Evolutionary conservation across 2,113 vertebrate genomes (phyloP), one percentile per base, ranked within the genome.

Genomic region (Scytalopus superciliaris): DNA sequence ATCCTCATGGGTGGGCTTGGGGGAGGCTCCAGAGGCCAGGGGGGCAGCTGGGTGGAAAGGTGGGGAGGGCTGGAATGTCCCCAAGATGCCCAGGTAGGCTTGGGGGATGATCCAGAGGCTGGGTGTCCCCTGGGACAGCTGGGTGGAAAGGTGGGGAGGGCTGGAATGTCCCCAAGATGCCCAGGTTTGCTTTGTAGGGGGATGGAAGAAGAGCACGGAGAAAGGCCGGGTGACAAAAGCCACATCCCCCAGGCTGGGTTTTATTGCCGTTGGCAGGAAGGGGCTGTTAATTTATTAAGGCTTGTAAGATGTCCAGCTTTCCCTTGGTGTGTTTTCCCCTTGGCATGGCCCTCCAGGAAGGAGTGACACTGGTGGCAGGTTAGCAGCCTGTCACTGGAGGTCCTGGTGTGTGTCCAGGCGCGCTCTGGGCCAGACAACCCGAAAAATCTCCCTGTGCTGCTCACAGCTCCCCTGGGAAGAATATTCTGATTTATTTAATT

Each of bases 311-410:
- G 21, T 33, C 73, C 19, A 70, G 45, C 10, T 70, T 44, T 73
- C 66, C 27, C 21, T 52, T 5, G 1, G 25, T 8, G 52, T 45
- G 23, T 63, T 57, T 69, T 35, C 22, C 47, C 60, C 56, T 35
- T 33, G 67, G 50, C 2, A 0, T 21, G 18, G 47, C 60, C 2
- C 28, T 84, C 56, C 35, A 50, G 56, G 33, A 45, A 75, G 44
- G 21, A 40, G 2, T 44, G 62, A 55, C 56, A 9, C 16, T 0
- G 1, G 62, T 14, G 76, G 21, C 22, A 23, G 33, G 64, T 60
- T 6, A 2, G 35, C 5, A 18, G 28, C 1, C 0, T 11, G 49
- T 69, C 66, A 7, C 2, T 33, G 44, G 39, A 52, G 35, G 45
- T 56, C 33, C 30, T 27, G 23, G 9, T 27, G 21, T 6, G 15